A percentile compares a stretch with the other conserved stretches of the same genome.
Conservation (phyloP, 2,113 vertebrate species). For the Zapornia atra region DNA sequence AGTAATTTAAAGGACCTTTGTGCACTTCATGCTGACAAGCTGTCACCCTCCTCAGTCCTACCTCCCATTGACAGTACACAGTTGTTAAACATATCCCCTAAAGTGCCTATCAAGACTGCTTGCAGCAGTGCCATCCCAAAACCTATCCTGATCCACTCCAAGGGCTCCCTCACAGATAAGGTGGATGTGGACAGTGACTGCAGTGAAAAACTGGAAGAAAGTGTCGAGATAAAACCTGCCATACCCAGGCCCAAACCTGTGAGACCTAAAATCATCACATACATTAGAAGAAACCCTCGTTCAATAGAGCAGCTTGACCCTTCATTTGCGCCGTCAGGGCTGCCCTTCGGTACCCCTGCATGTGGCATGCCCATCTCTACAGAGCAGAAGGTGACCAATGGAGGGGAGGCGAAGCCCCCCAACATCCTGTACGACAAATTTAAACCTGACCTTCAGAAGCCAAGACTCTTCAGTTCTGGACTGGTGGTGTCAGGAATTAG, state of each 20-base stretch:
- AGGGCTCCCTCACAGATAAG: constrained; percentile 61
- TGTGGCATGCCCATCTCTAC: constrained; percentile 72
- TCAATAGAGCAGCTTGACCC: constrained; percentile 75
- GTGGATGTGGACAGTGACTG: constrained; percentile 47
- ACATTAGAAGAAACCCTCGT: constrained; percentile 86
- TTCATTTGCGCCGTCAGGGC: constrained; percentile 65
- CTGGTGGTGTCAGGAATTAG: constrained; percentile 81
- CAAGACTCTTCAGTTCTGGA: constrained; percentile 79
- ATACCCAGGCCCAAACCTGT: constrained; percentile 87
- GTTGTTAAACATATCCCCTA: constrained; percentile 72
- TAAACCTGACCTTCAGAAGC: constrained; percentile 88
- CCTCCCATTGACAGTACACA: constrained; percentile 69
- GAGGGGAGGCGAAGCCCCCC: constrained; percentile 74
- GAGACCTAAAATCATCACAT: constrained; percentile 96
- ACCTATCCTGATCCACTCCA: constrained; percentile 76
- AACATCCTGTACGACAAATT: constrained; percentile 84
- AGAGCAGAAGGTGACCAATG: constrained; percentile 66
- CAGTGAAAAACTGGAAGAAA: constrained; percentile 77
- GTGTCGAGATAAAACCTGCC: constrained; percentile 73
- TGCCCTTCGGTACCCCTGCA: constrained; percentile 69
- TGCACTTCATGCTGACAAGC: constrained; percentile 29
- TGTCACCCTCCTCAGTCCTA: constrained; percentile 47
- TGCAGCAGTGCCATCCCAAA: constrained; percentile 86
- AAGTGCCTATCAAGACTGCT: constrained; percentile 79
- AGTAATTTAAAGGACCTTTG: constrained; percentile 63